A percentile compares a stretch with the other conserved stretches of the same genome.
Evolutionary conservation across 2,888 invertebrate genomes (phyloP).

Genomic region (Liposcelis brunnea): DNA sequence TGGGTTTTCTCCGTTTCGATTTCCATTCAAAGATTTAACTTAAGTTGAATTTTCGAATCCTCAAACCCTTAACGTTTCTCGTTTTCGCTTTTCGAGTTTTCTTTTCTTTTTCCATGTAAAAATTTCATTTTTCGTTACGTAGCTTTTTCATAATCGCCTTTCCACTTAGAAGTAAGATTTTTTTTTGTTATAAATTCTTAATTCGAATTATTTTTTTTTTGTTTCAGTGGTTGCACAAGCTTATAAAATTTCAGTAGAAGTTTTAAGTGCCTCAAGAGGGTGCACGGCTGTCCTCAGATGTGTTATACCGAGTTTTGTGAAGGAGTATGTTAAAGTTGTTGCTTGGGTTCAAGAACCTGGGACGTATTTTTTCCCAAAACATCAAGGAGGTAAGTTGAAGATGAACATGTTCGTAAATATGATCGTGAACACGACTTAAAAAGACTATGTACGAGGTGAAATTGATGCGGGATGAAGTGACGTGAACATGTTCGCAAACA

Average conservation of each 20-base stretch:
- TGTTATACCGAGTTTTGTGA: conserved; percentile 52
- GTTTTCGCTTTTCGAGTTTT: neutral
- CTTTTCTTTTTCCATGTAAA: conserved; percentile 3
- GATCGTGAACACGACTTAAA: no score
- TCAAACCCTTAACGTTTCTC: neutral
- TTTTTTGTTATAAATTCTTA: no score
- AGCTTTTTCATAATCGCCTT: no score
- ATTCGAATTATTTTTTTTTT: conserved; percentile 14
- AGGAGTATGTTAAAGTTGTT: conserved; percentile 54
- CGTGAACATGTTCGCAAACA: no score
- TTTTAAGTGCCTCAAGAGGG: conserved; percentile 47
- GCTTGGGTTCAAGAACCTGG: conserved; percentile 60
- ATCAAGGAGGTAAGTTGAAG: conserved; percentile 47
- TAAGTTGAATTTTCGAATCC: no score
- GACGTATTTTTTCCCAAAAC: conserved; percentile 53
- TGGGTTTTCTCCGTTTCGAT: no score
- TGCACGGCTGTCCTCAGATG: conserved; percentile 56
- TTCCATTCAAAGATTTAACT: no score
- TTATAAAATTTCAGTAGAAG: conserved; percentile 54
- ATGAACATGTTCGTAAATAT: no score
- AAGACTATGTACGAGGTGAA: no score
- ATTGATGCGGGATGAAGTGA: neutral
- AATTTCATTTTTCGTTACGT: neutral
- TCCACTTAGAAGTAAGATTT: no score
- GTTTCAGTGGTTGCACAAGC: conserved; percentile 52